Percentiles rank a stretch among this genome's conserved stretches.
phyloP scores from a whole-genome alignment of 2,113 vertebrate species.

The human region GRCh38 chr5:159786001-159786500 shows the following conservation, averaged over 20 bases:
- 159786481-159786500: background rate
- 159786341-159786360: background rate
- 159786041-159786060: background rate
- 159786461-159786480: background rate
- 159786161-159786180: background rate
- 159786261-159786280: background rate
- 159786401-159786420: background rate
- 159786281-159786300: background rate
- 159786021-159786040: background rate
- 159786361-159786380: background rate
- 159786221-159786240: background rate
- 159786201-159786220: background rate
- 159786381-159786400: background rate
- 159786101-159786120: background rate
- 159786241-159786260: background rate
- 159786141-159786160: background rate
- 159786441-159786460: background rate
- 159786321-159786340: background rate
- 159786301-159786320: background rate
- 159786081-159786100: background rate
- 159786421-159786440: background rate
- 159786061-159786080: background rate
- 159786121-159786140: rapidly evolving
- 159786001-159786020: background rate
- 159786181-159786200: background rate